phyloP scores from a whole-genome alignment of 2,113 vertebrate species.

The Cariama cristata region DNA sequence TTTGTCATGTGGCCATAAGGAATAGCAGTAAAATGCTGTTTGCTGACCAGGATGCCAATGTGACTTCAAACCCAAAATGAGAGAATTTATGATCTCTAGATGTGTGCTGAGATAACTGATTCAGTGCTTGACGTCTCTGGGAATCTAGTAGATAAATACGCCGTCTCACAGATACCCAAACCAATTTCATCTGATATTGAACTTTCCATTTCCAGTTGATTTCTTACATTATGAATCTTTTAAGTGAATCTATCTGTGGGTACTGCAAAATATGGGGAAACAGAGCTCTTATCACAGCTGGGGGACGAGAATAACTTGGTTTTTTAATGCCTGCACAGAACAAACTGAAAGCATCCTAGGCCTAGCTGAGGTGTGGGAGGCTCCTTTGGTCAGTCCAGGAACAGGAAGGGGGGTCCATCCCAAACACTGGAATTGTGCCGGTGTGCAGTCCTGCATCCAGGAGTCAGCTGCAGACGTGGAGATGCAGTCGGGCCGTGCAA shows the following conservation, averaged over 20 bases:
- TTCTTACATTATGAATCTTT: conserved; percentile 13
- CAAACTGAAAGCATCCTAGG: background rate
- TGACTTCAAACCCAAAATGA: background rate
- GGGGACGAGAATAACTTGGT: background rate
- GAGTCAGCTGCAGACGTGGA: background rate
- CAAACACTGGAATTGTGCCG: background rate
- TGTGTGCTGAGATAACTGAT: background rate
- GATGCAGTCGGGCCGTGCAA: background rate
- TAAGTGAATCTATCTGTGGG: background rate
- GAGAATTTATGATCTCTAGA: background rate
- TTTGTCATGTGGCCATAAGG: background rate
- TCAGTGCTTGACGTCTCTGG: background rate
- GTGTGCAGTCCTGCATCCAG: background rate
- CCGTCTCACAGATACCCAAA: background rate
- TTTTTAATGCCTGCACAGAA: background rate
- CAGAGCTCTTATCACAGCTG: background rate
- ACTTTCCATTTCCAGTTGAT: background rate
- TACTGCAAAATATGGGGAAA: background rate
- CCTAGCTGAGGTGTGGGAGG: background rate
- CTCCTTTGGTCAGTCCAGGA: background rate
- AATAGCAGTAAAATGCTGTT: background rate
- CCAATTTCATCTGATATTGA: background rate
- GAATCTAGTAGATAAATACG: background rate
- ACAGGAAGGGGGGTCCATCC: background rate
- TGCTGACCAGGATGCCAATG: background rate